phyloP scores from a whole-genome alignment of 2,888 invertebrate species.

The Diaperis boleti region DNA sequence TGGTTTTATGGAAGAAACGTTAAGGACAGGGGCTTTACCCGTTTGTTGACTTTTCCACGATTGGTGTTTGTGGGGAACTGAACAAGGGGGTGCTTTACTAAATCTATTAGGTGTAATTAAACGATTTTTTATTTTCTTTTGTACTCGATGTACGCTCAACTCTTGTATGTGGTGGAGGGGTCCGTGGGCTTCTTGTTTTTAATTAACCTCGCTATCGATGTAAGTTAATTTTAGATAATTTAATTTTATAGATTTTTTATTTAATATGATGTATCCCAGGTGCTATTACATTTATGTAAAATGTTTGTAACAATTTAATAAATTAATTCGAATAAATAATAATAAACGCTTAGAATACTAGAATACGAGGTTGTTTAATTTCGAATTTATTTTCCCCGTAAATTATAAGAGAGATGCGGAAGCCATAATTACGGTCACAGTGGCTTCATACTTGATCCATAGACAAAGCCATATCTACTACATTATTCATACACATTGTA shows the following conservation, averaged over 20 bases:
- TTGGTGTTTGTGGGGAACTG: conserved; percentile 58
- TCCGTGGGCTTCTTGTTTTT: conserved; percentile 37
- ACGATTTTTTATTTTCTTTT: conserved; percentile 21
- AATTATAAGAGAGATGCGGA: too few relatives aligned
- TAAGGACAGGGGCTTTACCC: conserved; percentile 54
- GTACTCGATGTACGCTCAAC: conserved; percentile 35
- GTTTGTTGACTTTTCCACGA: conserved; percentile 62
- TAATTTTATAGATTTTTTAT: conserved; percentile 13
- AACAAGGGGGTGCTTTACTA: conserved; percentile 58
- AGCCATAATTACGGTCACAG: too few relatives aligned
- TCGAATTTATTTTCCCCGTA: too few relatives aligned
- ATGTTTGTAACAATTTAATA: conserved; percentile 33
- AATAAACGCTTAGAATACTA: conserved; percentile 42
- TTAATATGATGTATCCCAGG: conserved; percentile 16
- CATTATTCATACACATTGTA: too few relatives aligned
- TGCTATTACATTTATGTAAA: conserved; percentile 31
- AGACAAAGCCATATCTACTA: too few relatives aligned
- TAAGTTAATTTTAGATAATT: conserved; percentile 27
- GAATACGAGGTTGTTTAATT: too few relatives aligned
- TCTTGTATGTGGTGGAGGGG: conserved; percentile 38
- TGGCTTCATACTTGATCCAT: too few relatives aligned
- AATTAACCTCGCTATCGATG: conserved; percentile 30
- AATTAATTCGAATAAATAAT: conserved; percentile 33
- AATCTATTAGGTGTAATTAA: conserved; percentile 16
- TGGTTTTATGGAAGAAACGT: conserved; percentile 46